Conservation (phyloP, 64 coral and sea anemone genomes). For the Montipora capricornis region DNA sequence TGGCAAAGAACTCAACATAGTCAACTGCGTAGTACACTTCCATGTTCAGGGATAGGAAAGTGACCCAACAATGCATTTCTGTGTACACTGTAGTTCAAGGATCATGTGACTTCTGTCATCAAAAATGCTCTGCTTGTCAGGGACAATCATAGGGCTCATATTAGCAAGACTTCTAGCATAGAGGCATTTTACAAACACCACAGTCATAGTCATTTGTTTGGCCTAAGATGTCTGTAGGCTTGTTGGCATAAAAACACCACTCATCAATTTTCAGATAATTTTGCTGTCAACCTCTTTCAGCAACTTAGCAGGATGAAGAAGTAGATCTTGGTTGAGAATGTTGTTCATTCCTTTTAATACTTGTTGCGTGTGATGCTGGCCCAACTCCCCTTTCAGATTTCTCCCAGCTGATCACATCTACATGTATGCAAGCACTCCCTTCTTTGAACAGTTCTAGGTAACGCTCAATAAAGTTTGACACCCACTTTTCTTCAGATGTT, state of each 20-base stretch:
- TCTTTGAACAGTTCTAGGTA: slow-evolving; percentile 24
- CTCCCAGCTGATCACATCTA: slow-evolving; percentile 47
- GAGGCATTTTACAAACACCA: slow-evolving; percentile 41
- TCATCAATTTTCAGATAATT: slow-evolving; percentile 8
- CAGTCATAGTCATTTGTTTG: slow-evolving; percentile 68
- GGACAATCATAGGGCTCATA: slow-evolving; percentile 23
- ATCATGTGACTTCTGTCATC: slow-evolving; percentile 12
- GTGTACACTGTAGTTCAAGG: slow-evolving; percentile 2
- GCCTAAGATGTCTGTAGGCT: slow-evolving; percentile 49
- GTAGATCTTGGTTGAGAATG: slow-evolving; percentile 31
- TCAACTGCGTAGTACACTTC: slow-evolving; percentile 19
- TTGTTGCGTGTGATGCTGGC: background rate
- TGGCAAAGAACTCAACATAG: slow-evolving; percentile 74
- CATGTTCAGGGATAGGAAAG: background rate
- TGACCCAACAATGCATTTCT: background rate
- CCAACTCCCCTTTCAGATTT: slow-evolving; percentile 45
- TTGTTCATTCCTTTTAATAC: background rate
- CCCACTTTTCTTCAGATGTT: background rate
- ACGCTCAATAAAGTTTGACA: background rate
- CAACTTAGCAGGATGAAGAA: slow-evolving; percentile 19
- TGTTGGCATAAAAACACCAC: slow-evolving; percentile 47
- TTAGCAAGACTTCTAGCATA: slow-evolving; percentile 63
- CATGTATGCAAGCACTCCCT: background rate
- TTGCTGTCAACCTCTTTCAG: slow-evolving; percentile 46
- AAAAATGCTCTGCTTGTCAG: slow-evolving; percentile 5